phyloP scores from a whole-genome alignment of 2,797 vertebrate species.

The Antrozous pallidus region DNA sequence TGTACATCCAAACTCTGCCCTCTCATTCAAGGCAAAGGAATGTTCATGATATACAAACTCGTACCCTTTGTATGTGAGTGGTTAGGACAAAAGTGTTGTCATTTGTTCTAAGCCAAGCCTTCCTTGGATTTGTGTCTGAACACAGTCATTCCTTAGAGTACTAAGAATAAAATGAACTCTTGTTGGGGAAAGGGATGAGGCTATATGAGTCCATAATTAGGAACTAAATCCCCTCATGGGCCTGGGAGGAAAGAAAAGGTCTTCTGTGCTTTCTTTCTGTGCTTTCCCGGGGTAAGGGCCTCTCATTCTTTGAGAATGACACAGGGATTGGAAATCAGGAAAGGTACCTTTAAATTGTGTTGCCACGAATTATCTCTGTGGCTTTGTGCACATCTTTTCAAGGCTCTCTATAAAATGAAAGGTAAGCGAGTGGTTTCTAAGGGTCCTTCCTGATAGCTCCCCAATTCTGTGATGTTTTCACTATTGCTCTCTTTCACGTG shows the following conservation, averaged over 20 bases:
- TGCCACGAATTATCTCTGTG: background rate
- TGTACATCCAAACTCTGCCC: background rate
- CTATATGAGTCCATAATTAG: background rate
- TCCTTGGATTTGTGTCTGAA: background rate
- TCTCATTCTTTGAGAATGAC: background rate
- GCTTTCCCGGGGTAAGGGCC: background rate
- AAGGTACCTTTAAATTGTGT: background rate
- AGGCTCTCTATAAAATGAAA: background rate
- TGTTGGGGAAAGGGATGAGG: background rate
- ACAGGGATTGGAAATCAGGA: background rate
- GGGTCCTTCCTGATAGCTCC: background rate
- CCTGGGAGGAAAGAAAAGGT: background rate
- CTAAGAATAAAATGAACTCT: background rate
- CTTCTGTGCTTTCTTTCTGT: background rate
- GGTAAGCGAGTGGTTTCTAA: background rate
- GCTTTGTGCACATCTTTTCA: background rate
- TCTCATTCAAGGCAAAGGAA: background rate
- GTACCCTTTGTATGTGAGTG: background rate
- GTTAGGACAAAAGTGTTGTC: background rate
- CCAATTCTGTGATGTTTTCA: background rate
- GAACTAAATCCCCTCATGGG: background rate
- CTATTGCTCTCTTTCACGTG: background rate
- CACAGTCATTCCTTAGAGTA: background rate
- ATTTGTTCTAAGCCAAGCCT: background rate
- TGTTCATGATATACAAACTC: background rate